Conservation (phyloP, 2,888 invertebrate genomes). For the Sipha maydis region DNA sequence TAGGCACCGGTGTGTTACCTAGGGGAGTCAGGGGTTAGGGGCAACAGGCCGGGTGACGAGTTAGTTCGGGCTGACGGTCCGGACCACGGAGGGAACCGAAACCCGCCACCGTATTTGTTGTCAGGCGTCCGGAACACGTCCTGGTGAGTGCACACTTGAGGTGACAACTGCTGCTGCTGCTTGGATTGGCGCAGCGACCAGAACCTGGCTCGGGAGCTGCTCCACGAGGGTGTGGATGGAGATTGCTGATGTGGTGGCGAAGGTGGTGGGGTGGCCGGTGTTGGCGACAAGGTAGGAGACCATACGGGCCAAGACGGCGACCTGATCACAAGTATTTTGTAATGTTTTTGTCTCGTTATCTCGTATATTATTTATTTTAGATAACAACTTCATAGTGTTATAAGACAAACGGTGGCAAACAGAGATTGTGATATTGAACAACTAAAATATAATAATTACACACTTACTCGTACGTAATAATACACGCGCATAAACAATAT, state of each 20-base stretch:
- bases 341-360: neutral
- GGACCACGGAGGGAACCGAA: conserved; percentile 66
- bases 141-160: conserved; percentile 51
- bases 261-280: conserved; percentile 65
- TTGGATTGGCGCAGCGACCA: conserved; percentile 58
- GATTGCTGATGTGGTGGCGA: conserved; percentile 29
- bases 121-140: conserved; percentile 52
- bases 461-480: too few relatives aligned
- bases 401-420: too few relatives aligned
- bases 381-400: too few relatives aligned
- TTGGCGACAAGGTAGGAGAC: conserved; percentile 69
- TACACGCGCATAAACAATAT: too few relatives aligned
- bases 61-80: conserved; percentile 67
- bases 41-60: conserved; percentile 69
- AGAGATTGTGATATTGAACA: too few relatives aligned
- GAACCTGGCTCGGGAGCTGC: conserved; percentile 53
- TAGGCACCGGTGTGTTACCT: conserved; percentile 44
- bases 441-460: too few relatives aligned
- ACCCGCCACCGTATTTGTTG: conserved; percentile 62
- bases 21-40: conserved; percentile 66
- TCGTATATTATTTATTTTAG: too few relatives aligned
- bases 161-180: conserved; percentile 50
- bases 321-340: conserved; percentile 64
- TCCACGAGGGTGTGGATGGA: conserved; percentile 39
- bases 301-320: conserved; percentile 74